Percentiles rank a stretch among this genome's conserved stretches.
Evolutionary conservation across 2,113 vertebrate genomes (phyloP).

Genomic region (Atrichornis clamosus): DNA sequence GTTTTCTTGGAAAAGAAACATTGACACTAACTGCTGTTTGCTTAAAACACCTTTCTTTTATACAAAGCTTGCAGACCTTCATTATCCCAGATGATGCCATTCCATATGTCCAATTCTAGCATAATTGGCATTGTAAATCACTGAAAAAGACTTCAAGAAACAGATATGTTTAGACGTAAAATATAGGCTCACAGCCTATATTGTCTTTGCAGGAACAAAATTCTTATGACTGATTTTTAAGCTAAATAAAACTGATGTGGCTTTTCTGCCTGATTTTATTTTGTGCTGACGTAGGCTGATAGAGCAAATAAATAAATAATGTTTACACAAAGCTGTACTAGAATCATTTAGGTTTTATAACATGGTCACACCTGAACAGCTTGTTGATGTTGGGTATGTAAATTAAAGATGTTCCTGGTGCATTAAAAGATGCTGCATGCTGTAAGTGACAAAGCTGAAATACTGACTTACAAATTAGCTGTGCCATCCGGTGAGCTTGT

Average conservation of each 20-base stretch:
- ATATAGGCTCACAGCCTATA: neutral
- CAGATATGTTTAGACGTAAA: neutral
- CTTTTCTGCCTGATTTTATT: neutral
- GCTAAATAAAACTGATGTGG: neutral
- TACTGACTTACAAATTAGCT: neutral
- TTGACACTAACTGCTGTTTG: neutral
- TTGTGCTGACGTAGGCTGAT: neutral
- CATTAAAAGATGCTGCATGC: neutral
- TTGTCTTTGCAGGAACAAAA: neutral
- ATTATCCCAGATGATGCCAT: neutral
- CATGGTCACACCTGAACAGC: slow-evolving; percentile 21
- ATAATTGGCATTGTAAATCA: neutral
- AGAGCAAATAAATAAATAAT: slow-evolving; percentile 26
- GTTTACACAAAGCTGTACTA: neutral
- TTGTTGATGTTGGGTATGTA: neutral
- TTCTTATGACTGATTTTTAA: neutral
- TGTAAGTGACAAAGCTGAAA: slow-evolving; percentile 18
- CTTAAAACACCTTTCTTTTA: neutral
- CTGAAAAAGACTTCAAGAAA: neutral
- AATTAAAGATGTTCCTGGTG: slow-evolving; percentile 31
- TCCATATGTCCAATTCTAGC: neutral
- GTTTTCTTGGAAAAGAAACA: neutral
- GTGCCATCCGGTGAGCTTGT: neutral
- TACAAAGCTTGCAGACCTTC: neutral
- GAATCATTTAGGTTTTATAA: neutral